Evolutionary conservation across 2,113 vertebrate species (phyloP).

Genomic region (Zeus faber): DNA sequence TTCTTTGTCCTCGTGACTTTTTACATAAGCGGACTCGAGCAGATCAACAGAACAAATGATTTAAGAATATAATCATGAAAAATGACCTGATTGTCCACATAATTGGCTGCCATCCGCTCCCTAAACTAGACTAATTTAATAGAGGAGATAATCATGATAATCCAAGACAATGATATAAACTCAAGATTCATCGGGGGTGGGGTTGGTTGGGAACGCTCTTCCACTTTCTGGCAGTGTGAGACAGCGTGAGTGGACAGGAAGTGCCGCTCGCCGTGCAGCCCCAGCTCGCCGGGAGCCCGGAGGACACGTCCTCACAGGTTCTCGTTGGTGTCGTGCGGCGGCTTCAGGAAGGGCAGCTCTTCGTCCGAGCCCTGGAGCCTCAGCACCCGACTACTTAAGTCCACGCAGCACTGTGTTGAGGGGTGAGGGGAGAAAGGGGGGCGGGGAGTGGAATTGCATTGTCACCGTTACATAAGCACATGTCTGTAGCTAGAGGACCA

Average conservation of each 20-base stretch:
- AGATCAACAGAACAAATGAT: constrained; percentile 22
- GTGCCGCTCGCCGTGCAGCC: background rate
- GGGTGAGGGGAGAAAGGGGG: background rate
- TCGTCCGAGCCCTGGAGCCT: constrained; percentile 73
- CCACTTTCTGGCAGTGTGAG: constrained; percentile 43
- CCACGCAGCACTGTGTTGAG: constrained; percentile 83
- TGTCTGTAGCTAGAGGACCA: too few relatives aligned
- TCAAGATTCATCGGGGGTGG: constrained; percentile 5
- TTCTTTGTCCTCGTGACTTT: constrained; percentile 16
- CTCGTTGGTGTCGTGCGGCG: constrained; percentile 72
- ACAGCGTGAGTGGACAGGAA: constrained; percentile 33
- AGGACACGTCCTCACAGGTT: constrained; percentile 65
- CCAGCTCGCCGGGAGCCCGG: constrained; percentile 4
- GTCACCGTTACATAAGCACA: too few relatives aligned
- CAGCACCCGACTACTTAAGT: constrained; percentile 81
- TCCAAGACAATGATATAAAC: constrained; percentile 49
- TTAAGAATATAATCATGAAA: constrained; percentile 31
- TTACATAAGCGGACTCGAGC: background rate
- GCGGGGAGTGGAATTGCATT: too few relatives aligned
- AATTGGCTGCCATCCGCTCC: constrained; percentile 15
- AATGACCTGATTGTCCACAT: constrained; percentile 19
- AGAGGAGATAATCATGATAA: constrained; percentile 38
- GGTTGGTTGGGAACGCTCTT: constrained; percentile 19
- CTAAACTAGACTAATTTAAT: constrained; percentile 45
- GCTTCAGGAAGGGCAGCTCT: constrained; percentile 85